These are phyloP conservation scores for Onchidella celtica DNA, from an alignment of 2,888 invertebrate genomes.

Conservation along the genomic window DNA sequence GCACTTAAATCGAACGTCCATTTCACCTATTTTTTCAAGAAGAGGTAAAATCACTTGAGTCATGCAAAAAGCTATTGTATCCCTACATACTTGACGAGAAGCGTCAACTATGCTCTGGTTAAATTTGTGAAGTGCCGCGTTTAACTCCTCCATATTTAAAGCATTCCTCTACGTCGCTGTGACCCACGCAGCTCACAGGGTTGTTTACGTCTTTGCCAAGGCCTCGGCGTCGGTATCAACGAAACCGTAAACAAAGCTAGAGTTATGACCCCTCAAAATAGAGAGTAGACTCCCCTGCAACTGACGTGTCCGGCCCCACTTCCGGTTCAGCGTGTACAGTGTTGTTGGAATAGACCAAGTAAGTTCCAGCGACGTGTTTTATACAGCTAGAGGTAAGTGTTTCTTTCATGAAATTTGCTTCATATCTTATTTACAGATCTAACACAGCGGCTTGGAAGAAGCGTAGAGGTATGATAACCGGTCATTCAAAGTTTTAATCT, in stretches of 20 bases:
- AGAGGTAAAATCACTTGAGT: constrained; percentile 51
- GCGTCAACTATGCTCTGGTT: constrained; percentile 51
- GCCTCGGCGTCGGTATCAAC: constrained; percentile 52
- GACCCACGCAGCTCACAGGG: not conserved
- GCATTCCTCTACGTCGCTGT: not conserved
- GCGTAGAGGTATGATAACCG: too few relatives aligned
- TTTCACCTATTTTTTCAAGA: constrained; percentile 46
- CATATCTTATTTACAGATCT: too few relatives aligned
- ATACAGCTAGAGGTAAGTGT: too few relatives aligned
- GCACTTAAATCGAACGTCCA: constrained; percentile 52
- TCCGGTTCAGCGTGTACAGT: not conserved
- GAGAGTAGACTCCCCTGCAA: constrained; percentile 29
- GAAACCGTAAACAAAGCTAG: constrained; percentile 48
- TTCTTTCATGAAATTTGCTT: too few relatives aligned
- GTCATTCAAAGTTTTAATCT: too few relatives aligned
- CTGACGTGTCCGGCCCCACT: constrained; percentile 33
- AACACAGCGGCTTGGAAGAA: too few relatives aligned
- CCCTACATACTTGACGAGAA: constrained; percentile 50
- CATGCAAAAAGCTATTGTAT: constrained; percentile 53
- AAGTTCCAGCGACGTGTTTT: not conserved
- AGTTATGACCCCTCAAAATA: constrained; percentile 22
- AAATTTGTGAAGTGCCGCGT: constrained; percentile 50
- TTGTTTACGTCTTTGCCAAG: constrained; percentile 21
- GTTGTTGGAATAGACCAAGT: not conserved
- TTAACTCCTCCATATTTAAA: constrained; percentile 52